Evolutionary conservation across 2,888 invertebrate genomes (phyloP), one percentile per base, ranked within the genome.

Genomic region (Drosophila tanythrix): DNA sequence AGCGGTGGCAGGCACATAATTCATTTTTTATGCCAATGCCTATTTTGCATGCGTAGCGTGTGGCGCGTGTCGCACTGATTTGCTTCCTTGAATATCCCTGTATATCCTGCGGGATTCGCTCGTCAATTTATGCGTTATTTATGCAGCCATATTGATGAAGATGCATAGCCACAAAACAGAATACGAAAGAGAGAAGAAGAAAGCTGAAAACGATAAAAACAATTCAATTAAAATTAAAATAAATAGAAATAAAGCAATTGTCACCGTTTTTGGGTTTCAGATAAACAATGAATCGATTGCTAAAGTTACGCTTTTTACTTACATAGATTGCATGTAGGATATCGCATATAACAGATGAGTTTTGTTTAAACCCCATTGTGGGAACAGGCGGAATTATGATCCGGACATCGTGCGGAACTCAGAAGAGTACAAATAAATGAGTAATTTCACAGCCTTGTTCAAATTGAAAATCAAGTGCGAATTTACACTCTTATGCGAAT

Each of bases 191-290:
- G 31, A 8, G 31, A 5, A 10, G 33, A 25, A 38, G 3, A 51
- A 63, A 43, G 21, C 31, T 29, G 33, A 52, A 48, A 72, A 8
- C 76, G 56, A 82, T 81, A 72, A 76, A 81, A 81, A 81, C 75
- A 83, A 87, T 87, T 88, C 74, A 86, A 88, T 87, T 88, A 87
- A 81, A 86, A 88, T 87, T 88, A 87, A 81, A 88, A 79, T 84
- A 40, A 62, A 76, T 29, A 70, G 52, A 67, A 70, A 52, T 25
- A 31, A 57, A 50, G 38, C 36, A 53, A 65, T 50, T 51, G 48
- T 48, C 48, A 59, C 53, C 35, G 36, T 38, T 25, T 55, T 50
- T 46, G 46, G 13, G 8, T 33, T 38, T 10, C 58, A 56, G 21
- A 25, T 15, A 46, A 15, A 25, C 15, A 25, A 25, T 4, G 15